phyloP scores from a whole-genome alignment of 2,888 invertebrate species.

The Anagyrus pseudococci region DNA sequence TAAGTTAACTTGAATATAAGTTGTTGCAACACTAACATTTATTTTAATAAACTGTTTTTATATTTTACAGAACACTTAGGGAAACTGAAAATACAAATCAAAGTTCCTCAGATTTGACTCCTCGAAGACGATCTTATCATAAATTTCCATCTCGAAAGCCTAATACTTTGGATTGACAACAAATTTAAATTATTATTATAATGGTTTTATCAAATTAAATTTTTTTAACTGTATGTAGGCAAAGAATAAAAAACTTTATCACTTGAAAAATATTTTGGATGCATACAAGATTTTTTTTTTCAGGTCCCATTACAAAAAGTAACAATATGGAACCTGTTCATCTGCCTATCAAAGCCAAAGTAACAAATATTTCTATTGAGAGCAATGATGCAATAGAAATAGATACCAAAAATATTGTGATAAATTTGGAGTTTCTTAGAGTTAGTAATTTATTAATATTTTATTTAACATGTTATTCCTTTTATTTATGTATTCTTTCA shows the following conservation, averaged over 20 bases:
- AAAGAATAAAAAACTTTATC: constrained; percentile 2
- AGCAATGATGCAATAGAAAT: background rate
- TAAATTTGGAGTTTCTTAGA: constrained; percentile 27
- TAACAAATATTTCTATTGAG: background rate
- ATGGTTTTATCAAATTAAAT: background rate
- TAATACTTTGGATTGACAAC: constrained; percentile 8
- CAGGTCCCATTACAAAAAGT: background rate
- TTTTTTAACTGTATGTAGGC: constrained; percentile 1
- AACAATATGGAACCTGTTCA: constrained; percentile 27
- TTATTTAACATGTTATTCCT: too few species aligned
- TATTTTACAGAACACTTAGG: constrained; percentile 17
- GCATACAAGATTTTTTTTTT: background rate
- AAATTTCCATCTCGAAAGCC: constrained; percentile 23
- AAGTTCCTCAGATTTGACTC: constrained; percentile 10
- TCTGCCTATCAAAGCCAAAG: constrained; percentile 18
- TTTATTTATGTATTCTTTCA: too few species aligned
- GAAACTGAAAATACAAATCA: constrained; percentile 1
- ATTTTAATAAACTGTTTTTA: constrained; percentile 1
- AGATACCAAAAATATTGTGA: constrained; percentile 2
- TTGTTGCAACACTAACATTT: background rate
- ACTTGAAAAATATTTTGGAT: background rate
- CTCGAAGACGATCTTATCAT: constrained; percentile 19
- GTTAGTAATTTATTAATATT: constrained; percentile 35
- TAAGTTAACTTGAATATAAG: background rate
- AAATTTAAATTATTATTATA: background rate